phyloP scores from a whole-genome alignment of 2,797 vertebrate species.

The Chaetodon trifasciatus region DNA sequence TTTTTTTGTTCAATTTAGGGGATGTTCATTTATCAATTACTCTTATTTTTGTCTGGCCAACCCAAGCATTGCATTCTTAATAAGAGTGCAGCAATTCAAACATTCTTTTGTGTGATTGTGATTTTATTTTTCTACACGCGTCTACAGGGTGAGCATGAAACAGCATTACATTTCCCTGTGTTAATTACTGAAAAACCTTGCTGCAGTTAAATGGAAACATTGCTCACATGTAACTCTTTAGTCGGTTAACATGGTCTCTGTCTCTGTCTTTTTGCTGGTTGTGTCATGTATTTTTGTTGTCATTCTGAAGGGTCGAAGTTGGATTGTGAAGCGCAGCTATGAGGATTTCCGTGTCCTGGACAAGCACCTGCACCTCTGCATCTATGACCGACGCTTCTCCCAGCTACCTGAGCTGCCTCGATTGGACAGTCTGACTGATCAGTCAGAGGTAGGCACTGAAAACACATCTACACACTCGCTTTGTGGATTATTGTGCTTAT shows the following conservation, averaged over 20 bases:
- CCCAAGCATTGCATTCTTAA: background rate
- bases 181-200: background rate
- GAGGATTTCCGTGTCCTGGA: slow-evolving; percentile 98
- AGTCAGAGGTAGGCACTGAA: slow-evolving; percentile 88
- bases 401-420: slow-evolving; percentile 97
- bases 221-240: background rate
- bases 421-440: slow-evolving; percentile 92
- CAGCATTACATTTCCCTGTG: background rate
- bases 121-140: too few relatives aligned
- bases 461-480: background rate
- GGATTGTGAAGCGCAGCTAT: slow-evolving; percentile 98
- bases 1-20: background rate
- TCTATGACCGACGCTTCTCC: slow-evolving; percentile 98
- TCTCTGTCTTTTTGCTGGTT: background rate
- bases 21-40: background rate
- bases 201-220: background rate
- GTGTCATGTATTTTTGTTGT: slow-evolving; percentile 2
- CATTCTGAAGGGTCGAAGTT: slow-evolving; percentile 92
- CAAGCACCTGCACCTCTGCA: slow-evolving; percentile 98
- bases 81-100: background rate
- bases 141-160: background rate
- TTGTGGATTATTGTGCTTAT: background rate
- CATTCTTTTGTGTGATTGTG: background rate
- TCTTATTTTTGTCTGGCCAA: background rate
- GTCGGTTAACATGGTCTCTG: background rate